Conservation (phyloP, 1,140 invertebrate genomes). For the Radopholus similis region DNA sequence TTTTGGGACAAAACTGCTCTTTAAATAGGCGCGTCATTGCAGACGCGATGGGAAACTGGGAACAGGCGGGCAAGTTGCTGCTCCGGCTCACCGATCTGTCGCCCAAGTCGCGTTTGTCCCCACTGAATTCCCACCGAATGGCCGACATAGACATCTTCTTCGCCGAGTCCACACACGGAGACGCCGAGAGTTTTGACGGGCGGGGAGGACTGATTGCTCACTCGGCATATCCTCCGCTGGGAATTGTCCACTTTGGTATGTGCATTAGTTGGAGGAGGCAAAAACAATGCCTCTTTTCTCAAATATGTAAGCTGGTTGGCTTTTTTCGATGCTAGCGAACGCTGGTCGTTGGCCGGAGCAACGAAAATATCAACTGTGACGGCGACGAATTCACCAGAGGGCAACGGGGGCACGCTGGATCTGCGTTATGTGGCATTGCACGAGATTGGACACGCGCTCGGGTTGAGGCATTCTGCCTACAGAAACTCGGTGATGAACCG, state of each 20-base stretch:
- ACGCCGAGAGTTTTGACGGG: constrained; percentile 24
- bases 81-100: constrained; percentile 7
- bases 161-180: constrained; percentile 15
- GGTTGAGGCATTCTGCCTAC: constrained; percentile 36
- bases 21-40: constrained; percentile 12
- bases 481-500: constrained; percentile 40
- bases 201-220: constrained; percentile 26
- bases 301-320: too few species aligned
- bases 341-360: not conserved
- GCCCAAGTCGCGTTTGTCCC: not conserved
- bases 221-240: constrained; percentile 25
- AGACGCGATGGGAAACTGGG: constrained; percentile 17
- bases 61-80: not conserved
- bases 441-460: constrained; percentile 46
- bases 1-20: not conserved
- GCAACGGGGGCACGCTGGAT: not conserved
- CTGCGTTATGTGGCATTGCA: constrained; percentile 32
- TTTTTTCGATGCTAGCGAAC: constrained; percentile 15
- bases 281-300: constrained; percentile 18
- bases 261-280: too few species aligned
- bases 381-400: too few species aligned
- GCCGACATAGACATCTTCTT: constrained; percentile 33
- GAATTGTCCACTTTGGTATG: constrained; percentile 31
- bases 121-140: constrained; percentile 3
- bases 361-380: not conserved